phyloP scores from a whole-genome alignment of 1,140 invertebrate species.

The Drosophila nannoptera region DNA sequence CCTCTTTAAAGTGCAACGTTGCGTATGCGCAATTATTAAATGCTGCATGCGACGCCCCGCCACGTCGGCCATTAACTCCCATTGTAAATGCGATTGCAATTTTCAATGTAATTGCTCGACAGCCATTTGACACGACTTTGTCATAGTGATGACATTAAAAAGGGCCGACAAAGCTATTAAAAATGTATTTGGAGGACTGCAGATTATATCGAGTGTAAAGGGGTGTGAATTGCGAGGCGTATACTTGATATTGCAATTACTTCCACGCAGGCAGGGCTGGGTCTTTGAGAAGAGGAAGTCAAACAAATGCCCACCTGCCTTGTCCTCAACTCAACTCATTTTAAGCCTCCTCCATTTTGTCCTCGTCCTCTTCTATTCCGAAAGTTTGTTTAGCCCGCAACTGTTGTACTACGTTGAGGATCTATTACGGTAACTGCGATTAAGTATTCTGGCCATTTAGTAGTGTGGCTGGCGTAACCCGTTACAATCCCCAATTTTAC shows the following conservation, averaged over 20 bases:
- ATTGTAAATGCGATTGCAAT: slow-evolving; percentile 47
- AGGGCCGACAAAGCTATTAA: slow-evolving; percentile 30
- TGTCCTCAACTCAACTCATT: background rate
- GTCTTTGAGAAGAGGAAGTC: too few relatives aligned
- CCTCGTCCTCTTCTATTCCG: background rate
- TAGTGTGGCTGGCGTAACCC: slow-evolving; percentile 26
- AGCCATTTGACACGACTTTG: slow-evolving; percentile 53
- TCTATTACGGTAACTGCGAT: slow-evolving; percentile 25
- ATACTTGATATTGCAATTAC: slow-evolving; percentile 1
- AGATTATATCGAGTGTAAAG: slow-evolving; percentile 6
- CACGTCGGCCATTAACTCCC: slow-evolving; percentile 34
- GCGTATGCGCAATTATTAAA: slow-evolving; percentile 76
- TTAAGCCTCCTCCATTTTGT: background rate
- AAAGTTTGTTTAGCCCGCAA: background rate
- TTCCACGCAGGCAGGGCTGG: background rate
- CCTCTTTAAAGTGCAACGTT: slow-evolving; percentile 64
- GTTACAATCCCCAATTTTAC: slow-evolving; percentile 51
- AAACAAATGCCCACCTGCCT: too few relatives aligned
- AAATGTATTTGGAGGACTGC: slow-evolving; percentile 17
- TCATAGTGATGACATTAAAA: slow-evolving; percentile 50
- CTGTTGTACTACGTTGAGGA: background rate
- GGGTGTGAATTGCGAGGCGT: background rate
- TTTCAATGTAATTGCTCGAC: slow-evolving; percentile 61
- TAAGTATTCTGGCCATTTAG: slow-evolving; percentile 28
- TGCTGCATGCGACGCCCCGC: slow-evolving; percentile 59